Evolutionary conservation across 2,888 invertebrate species (phyloP), one percentile per base, ranked within the genome.

Genomic region (Parnassius glacialis): DNA sequence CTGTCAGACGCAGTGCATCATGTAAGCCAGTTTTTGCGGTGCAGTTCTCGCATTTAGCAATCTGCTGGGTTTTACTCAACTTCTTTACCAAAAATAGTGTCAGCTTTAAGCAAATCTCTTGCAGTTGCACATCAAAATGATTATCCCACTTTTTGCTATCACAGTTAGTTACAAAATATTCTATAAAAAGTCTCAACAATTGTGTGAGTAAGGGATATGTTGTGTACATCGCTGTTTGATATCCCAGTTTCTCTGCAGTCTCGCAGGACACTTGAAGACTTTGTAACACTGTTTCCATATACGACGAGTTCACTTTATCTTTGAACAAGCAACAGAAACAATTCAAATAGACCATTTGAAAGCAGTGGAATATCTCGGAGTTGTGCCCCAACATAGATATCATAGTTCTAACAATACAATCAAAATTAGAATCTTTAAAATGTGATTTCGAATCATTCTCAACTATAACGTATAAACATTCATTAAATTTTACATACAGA

Each of bases 31-130:
- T 70, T 70, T 80, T 84, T 0, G 81, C 70, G 2, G 57, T 68
- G 64, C 90, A 91, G 41, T 79, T 81, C 0, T 88, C 88, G 64
- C 91, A 90, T 77, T 87, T 90, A 0, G 83, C 52, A 0, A 85
- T 48, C 41, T 88, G 89, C 0, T 77, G 68, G 0, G 79, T 74
- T 0, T 68, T 65, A 59, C 72, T 73, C 0, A 85, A 50, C 51
- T 80, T 80, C 1, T 66, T 68, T 61, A 83, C 72, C 12, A 90
- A 61, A 62, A 76, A 72, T 2, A 76, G 45, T 57, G 86, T 83
- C 0, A 89, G 59, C 62, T 80, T 79, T 0, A 89, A 64, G 13
- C 81, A 84, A 5, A 57, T 67, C 1, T 72, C 72, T 58, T 84
- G 84, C 3, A 74, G 65, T 9, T 68, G 62, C 0, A 67, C 66